Evolutionary conservation across 2,888 invertebrate genomes (phyloP), one percentile per base, ranked within the genome.

Genomic region (Aricia artaxerxes): DNA sequence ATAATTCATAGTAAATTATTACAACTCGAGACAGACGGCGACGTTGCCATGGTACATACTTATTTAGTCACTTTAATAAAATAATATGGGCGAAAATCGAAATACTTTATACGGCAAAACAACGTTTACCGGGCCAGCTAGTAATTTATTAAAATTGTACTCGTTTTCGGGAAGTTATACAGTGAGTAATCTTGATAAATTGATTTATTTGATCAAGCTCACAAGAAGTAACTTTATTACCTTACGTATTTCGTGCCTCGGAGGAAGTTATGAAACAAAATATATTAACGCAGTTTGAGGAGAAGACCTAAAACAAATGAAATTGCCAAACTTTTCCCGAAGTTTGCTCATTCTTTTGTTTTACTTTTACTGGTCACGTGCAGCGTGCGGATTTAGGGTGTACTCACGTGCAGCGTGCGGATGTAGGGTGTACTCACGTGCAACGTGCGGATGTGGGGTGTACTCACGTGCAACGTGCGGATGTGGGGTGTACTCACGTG

Each of bases 331-430:
- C 76, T 76, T 31, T 76, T 31, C 11, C 16, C 53, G 2, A 53
- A 76, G 75, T 75, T 75, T 73, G 75, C 49, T 75, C 38, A 35
- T 72, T 49, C 49, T 49, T 49, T 49, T 38, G 35, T 38, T 73
- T 73, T 24, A 61, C n/a, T n/a, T 60, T 16, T 11, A n/a, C 1
- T 6, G 6, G n/a, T 6, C n/a, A n/a, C 60, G 60, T n/a, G 60
- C 44, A 44, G 44, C 44, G 44, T 24, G 24, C 24, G 24, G 24
- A 24, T 24, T 0, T 24, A 24, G 24, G 24, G 24, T 24, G 24
- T 24, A 24, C 24, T 6, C n/a, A n/a, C 60, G 60, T n/a, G 60
- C 44, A 44, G 44, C 44, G 44, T 24, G 24, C 24, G 24, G 24
- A 24, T 24, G 24, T 24, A 24, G 24, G 24, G 24, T 24, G 24